Base-by-base conservation (phyloP, 1,140 invertebrate genomes). In the Idris sp. region DNA sequence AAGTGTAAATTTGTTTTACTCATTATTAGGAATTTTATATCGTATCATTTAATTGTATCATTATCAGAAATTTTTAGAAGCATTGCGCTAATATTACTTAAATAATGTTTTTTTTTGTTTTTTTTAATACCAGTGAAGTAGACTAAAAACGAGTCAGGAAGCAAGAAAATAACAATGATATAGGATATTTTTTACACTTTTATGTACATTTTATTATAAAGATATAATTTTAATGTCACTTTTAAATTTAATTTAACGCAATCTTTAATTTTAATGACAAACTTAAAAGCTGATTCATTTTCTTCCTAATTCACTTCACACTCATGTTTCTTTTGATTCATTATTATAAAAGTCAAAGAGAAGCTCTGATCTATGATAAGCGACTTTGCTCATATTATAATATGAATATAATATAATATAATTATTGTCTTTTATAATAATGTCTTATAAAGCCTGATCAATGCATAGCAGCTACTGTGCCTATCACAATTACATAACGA, bases 401-500 rank as follows among this genome's bases (percentile, higher is more conserved):
- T n/a, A n/a, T n/a, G n/a, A n/a, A n/a, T n/a, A n/a, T n/a, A n/a
- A n/a, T n/a, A n/a, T n/a, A n/a, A n/a, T n/a, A n/a, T n/a, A 68
- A 68, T 68, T 43, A 49, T 59, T 59, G 43, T 48, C 53, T 68
- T 68, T 68, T 59, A 59, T 68, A 68, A 58, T 22, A 38, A 54
- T 56, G 49, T 54, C 46, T 65, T 43, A 62, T 62, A 62, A 62
- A 25, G 58, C 46, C 46, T 51, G 46, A 43, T 43, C 58, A 16
- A 54, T 65, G 48, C 18, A 68, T 51, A 68, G 41, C 64, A 68
- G 43, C 43, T 69, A 59, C 22, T 59, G 65, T 69, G 65, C 65
- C 65, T 69, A 69, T 31, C 54, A 53, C 26, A 44, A 69, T 59
- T 48, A 51, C 14, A 69, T 43, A 38, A 59, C 16, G 40, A 62